Base-by-base conservation (phyloP, 2,888 invertebrate genomes). In the Ophion costatus region DNA sequence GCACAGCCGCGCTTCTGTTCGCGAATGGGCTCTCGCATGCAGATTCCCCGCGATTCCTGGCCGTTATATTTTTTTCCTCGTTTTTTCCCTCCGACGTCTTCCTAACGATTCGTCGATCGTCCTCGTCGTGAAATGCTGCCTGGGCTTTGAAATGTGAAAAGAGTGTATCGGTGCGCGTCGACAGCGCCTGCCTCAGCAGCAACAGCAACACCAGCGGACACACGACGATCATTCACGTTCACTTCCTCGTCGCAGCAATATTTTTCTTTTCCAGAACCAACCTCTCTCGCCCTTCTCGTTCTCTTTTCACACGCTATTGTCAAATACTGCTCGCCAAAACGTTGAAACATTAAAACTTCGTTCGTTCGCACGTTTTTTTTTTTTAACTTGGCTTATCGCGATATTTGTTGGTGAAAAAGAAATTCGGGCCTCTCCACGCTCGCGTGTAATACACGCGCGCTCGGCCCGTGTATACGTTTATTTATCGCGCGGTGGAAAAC, bases 11-110 rank as follows among this genome's bases (percentile, higher is more conserved):
- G 33, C 24, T 57, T 73, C 38, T n/a, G 22, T 70, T 69, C 9
- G 38, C 45, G 59, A 57, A 45, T 17, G 56, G 56, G 45, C 67
- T 59, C 71, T 51, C 79, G 87, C 86, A 91, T 90, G 90, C 87
- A 90, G 90, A 90, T 90, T 89, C 89, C 80, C 67, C 66, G 42
- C 24, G 57, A n/a, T 79, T 71, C 78, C 20, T 22, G 33, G 29
- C 6, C 17, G 45, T 9, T 11, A 14, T 71, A 38, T 63, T 64
- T 77, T 77, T 75, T 5, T 64, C n/a, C 22, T 57, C 33, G n/a
- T 38, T 22, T 38, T 61, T 14, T 14, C n/a, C 70, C 33, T 33
- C 29, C 71, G 75, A 76, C 78, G 74, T 79, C 75, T 75, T 79
- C 71, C 64, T 70, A 79, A 82, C 82, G 82, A 85, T 82, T 80